Base-by-base conservation (phyloP, 2,888 invertebrate genomes). In the Macrophya annulata region DNA sequence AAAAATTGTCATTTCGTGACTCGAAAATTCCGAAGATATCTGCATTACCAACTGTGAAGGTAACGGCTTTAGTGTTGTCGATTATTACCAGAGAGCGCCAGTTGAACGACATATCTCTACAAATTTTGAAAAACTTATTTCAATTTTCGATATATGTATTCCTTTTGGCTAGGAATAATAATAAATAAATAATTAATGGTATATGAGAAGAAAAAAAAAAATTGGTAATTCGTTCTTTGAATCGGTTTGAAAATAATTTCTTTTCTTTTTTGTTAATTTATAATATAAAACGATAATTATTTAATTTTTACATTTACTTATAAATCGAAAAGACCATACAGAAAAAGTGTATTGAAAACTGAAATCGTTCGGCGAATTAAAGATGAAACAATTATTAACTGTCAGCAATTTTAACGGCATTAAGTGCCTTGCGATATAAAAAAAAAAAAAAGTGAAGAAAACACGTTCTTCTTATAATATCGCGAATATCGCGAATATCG, bases 71-170 rank as follows among this genome's bases (percentile, higher is more conserved):
- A 81, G 81, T 81, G 37, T 43, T 43, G 51, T 59, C 59, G 48
- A 43, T 62, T 40, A 40, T 81, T 21, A 43, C 48, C 62, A 81
- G 81, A 81, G 15, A 43, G 81, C 81, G 81, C 81, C 43, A 81
- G 59, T 15, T 17, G 48, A 51, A 77, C n/a, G 17, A 6, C 37
- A 37, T 55, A 37, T 55, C 17, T 77, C 51, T 9, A 21, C 1
- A 3, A 3, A 17, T 48, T 74, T 1, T 12, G n/a, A 51, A 48
- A 68, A 68, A 12, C 0, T 4, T 31, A 31, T 31, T 68, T 1
- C 9, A 37, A 65, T 25, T 65, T n/a, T 62, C 48, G 48, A 12
- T 48, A 48, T n/a, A n/a, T n/a, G n/a, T n/a, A n/a, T n/a, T 31
- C 31, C 48, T 4, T 1, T 15, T 48, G 10, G 1, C 48, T 48